Base-by-base conservation (phyloP, 2,888 invertebrate genomes). In the Yponomeuta plumbellus region DNA sequence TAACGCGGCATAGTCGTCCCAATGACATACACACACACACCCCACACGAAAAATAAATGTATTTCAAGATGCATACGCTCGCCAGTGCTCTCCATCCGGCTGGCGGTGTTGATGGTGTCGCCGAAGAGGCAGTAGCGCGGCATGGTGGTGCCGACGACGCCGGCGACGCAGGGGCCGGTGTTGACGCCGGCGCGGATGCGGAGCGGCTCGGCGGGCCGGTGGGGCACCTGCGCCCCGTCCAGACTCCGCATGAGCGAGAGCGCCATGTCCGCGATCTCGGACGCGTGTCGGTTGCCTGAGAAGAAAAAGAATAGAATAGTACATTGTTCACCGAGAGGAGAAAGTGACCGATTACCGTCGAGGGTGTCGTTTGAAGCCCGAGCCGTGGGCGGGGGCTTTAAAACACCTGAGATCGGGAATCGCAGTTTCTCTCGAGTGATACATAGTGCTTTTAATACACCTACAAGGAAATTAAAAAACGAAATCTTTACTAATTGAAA, bases 101-200 rank as follows among this genome's bases (percentile, higher is more conserved):
- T 92, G 0, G 94, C 94, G 0, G 93, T 93, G 73, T 94, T 94
- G 67, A 94, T 93, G 3, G 93, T 93, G 74, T 93, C 93, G 0
- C 93, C 92, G 68, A 93, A 93, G 56, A 94, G 87, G 71, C 94
- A 94, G 78, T 93, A 94, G 62, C 94, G 84, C 0, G 93, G 93
- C 92, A 93, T 94, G 40, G 88, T 91, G 66, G 92, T 88, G 2
- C 94, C 93, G 0, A 94, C 93, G 0, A 94, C 93, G 0, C 94
- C 94, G 0, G 94, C 94, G 11, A 94, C 94, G 68, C 94, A 93
- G 0, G 93, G 92, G 0, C 94, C 94, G 0, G 93, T 93, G 81
- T 94, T 94, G 71, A 94, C 85, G 0, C 93, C 93, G 1, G 92
- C 91, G 2, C 93, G 81, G 66, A 93, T 89, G 69, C 85, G 78